Conservation (phyloP, 2,888 invertebrate species). For the Mimachlamys varia region DNA sequence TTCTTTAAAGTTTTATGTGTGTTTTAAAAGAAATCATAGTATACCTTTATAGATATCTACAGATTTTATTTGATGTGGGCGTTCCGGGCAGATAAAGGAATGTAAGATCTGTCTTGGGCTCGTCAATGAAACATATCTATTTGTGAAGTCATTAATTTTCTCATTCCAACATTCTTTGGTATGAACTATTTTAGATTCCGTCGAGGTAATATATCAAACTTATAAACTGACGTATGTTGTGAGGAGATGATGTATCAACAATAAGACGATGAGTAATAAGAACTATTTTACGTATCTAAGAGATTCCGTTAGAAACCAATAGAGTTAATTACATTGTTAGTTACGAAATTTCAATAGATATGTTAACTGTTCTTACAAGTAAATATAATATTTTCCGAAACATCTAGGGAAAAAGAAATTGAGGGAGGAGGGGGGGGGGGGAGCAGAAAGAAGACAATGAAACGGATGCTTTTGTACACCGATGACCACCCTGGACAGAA, state of each 20-base stretch:
- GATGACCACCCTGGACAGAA: too few relatives aligned
- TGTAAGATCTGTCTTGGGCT: background rate
- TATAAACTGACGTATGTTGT: background rate
- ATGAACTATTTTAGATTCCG: background rate
- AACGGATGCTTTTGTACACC: too few relatives aligned
- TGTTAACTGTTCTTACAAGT: too few relatives aligned
- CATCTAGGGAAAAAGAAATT: too few relatives aligned
- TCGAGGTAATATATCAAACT: background rate
- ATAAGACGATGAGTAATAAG: background rate
- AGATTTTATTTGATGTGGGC: background rate
- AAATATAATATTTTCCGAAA: too few relatives aligned
- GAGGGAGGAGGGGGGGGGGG: too few relatives aligned
- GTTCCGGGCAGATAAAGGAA: background rate
- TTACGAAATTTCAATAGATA: too few relatives aligned
- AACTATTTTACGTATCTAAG: background rate
- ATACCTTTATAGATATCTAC: background rate
- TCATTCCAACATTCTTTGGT: background rate
- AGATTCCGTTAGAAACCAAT: too few relatives aligned
- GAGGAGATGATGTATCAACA: background rate
- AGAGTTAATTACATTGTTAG: too few relatives aligned
- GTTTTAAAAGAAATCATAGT: constrained; percentile 10
- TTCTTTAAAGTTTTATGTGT: background rate
- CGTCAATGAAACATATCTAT: background rate
- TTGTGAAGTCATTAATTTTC: background rate
- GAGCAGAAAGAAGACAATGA: too few relatives aligned